Conservation (phyloP, 2,113 vertebrate genomes). For the human region GRCh38 chr7:127228001-127228500, state of each 20-base stretch:
- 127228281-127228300: background rate
- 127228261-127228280: background rate
- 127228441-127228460: background rate
- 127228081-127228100: conserved; percentile 11
- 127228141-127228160: background rate
- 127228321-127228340: background rate
- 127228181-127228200: background rate
- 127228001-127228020: conserved; percentile 29
- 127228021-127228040: conserved; percentile 27
- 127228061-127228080: background rate
- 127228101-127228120: background rate
- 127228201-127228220: conserved; percentile 18
- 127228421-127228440: background rate
- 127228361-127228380: background rate
- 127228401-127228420: background rate
- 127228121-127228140: background rate
- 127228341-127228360: background rate
- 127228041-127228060: conserved; percentile 4
- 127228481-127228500: background rate
- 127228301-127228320: background rate
- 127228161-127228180: background rate
- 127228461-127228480: background rate
- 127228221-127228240: background rate
- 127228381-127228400: background rate
- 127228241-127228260: background rate